A percentile compares a stretch with the other conserved stretches of the same genome.
Conservation (phyloP, 2,113 vertebrate species). For the Zosterops pallidus region DNA sequence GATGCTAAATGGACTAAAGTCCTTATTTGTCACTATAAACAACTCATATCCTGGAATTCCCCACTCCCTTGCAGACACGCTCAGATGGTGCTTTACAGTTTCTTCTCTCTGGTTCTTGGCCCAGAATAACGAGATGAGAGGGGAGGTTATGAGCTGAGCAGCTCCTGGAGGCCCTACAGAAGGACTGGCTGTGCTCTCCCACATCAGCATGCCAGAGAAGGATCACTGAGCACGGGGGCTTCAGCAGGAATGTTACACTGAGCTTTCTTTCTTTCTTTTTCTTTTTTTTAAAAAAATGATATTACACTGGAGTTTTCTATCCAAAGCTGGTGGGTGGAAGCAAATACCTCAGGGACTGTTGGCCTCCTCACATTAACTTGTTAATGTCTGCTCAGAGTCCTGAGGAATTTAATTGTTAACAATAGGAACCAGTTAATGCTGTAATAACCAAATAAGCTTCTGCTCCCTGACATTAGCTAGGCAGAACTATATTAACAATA, state of each 20-base stretch:
- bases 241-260: neutral
- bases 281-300: neutral
- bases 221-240: neutral
- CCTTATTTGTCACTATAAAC: neutral
- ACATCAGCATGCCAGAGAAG: neutral
- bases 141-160: neutral
- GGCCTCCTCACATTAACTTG: neutral
- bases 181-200: neutral
- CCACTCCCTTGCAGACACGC: neutral
- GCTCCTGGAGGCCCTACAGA: neutral
- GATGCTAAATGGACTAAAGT: neutral
- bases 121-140: too few species aligned
- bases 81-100: neutral
- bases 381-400: neutral
- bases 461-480: neutral
- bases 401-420: neutral
- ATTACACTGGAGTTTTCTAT: neutral
- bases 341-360: neutral
- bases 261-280: neutral
- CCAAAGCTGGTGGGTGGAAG: neutral
- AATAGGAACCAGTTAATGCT: neutral
- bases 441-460: neutral
- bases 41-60: neutral
- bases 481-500: neutral
- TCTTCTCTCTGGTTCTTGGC: neutral